Conservation (phyloP, 2,888 invertebrate species). For the Rhagonycha fulva region DNA sequence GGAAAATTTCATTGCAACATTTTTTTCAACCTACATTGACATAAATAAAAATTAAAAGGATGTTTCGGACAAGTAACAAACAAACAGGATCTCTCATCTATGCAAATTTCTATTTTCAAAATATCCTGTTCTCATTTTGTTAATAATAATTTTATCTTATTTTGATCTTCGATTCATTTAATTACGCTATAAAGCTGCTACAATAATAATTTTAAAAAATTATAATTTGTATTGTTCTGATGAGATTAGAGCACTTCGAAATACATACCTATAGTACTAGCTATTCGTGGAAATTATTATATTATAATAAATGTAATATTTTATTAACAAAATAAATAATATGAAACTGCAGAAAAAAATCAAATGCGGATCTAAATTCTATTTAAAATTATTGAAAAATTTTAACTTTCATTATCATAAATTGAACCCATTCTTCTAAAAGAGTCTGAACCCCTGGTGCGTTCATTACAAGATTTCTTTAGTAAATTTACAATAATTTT, state of each 20-base stretch:
- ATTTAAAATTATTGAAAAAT: background rate
- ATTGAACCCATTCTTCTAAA: background rate
- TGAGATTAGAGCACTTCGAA: background rate
- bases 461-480: background rate
- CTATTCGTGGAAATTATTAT: too few species aligned
- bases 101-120: background rate
- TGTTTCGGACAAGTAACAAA: background rate
- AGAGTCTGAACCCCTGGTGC: background rate
- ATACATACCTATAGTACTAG: too few species aligned
- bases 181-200: background rate
- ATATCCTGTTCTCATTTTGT: background rate
- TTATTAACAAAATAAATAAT: too few species aligned
- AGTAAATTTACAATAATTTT: background rate
- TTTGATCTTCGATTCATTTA: background rate
- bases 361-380: background rate
- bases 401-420: background rate
- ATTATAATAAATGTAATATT: too few species aligned
- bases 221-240: background rate
- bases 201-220: background rate
- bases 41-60: background rate
- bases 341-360: too few species aligned
- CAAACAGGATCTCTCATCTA: background rate
- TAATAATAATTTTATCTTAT: background rate
- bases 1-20: background rate
- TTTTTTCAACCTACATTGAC: background rate